These are phyloP conservation scores for Pagrus major DNA, from an alignment of 2,113 vertebrate genomes.

Conservation along the genomic window DNA sequence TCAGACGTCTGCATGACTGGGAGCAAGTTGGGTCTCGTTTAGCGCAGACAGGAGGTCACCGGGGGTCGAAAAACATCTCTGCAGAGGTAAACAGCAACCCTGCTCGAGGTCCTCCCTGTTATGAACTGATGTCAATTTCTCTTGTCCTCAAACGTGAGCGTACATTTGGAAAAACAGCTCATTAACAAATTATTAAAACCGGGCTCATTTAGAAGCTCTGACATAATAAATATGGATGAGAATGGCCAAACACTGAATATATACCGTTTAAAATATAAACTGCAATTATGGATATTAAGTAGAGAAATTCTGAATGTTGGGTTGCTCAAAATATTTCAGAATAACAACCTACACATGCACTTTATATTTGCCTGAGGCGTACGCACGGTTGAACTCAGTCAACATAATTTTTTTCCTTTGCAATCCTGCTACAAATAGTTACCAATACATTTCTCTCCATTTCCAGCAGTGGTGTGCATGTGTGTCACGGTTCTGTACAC, in stretches of 20 bases:
- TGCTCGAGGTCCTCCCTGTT: conserved; percentile 34
- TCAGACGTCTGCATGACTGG: conserved; percentile 35
- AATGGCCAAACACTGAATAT: neutral
- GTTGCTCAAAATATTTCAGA: conserved; percentile 31
- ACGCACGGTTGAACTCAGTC: conserved; percentile 31
- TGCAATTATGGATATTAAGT: neutral
- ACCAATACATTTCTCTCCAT: conserved; percentile 2
- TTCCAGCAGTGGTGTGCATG: neutral
- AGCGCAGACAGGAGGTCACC: conserved; percentile 39
- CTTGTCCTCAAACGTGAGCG: neutral
- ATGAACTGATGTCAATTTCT: conserved; percentile 32
- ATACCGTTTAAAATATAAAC: neutral
- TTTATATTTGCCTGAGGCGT: conserved; percentile 4
- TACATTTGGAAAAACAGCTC: conserved; percentile 21
- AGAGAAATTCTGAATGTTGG: neutral
- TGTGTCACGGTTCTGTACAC: neutral
- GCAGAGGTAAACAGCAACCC: conserved; percentile 63
- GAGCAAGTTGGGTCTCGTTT: conserved; percentile 43
- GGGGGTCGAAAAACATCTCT: conserved; percentile 49
- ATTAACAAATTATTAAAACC: conserved; percentile 20
- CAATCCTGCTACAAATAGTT: conserved; percentile 28
- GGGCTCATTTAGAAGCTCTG: neutral
- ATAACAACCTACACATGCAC: conserved; percentile 9
- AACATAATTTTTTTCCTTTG: conserved; percentile 31
- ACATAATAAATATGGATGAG: neutral